Conservation (phyloP, 2,113 vertebrate species). For the Campylomormyrus tamandua region DNA sequence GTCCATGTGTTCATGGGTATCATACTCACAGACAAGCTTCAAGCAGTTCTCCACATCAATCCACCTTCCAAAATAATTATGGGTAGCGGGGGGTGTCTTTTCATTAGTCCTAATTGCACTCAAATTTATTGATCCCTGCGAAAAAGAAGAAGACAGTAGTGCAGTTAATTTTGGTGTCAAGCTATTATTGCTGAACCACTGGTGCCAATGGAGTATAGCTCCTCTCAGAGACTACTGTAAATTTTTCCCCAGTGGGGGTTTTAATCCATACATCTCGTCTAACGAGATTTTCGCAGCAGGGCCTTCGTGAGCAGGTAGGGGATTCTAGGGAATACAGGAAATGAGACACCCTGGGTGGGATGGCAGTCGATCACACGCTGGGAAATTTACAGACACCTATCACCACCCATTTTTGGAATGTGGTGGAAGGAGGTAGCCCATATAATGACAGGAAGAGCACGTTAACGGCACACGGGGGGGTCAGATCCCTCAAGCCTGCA, state of each 20-base stretch:
- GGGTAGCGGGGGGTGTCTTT: not conserved
- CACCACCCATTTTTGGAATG: not conserved
- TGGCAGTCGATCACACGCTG: not conserved
- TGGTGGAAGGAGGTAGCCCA: not conserved
- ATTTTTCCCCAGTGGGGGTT: not conserved
- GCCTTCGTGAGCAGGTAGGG: not conserved
- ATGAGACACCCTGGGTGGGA: not conserved
- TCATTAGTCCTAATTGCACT: not conserved
- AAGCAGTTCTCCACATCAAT: not conserved
- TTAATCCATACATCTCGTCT: not conserved
- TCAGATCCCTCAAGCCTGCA: not conserved
- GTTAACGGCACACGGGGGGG: not conserved
- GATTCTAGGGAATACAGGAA: not conserved
- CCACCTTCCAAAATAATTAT: not conserved
- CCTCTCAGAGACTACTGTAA: not conserved
- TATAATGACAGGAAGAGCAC: not conserved
- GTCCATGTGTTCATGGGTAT: not conserved
- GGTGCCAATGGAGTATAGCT: not conserved
- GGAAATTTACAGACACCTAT: not conserved
- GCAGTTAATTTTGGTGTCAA: not conserved
- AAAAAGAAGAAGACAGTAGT: not conserved
- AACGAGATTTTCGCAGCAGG: not conserved
- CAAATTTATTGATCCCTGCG: not conserved
- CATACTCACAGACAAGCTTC: not conserved
- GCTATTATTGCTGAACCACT: not conserved